Conservation (phyloP, 1,140 invertebrate species). For the Psix sp. region DNA sequence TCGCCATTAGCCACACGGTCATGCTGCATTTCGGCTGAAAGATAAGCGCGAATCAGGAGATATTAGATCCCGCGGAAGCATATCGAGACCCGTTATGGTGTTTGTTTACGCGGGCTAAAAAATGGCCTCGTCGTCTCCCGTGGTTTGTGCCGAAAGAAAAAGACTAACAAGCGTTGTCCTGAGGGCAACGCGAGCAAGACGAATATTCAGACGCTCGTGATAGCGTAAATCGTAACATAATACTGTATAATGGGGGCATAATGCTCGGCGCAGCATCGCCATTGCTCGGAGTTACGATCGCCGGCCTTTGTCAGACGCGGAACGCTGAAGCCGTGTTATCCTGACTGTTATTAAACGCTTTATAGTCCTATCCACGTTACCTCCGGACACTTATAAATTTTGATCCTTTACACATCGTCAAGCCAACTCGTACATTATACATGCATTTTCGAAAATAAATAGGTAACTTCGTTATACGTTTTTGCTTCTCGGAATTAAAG, state of each 20-base stretch:
- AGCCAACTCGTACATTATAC: conserved; percentile 21
- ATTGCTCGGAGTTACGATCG: conserved; percentile 67
- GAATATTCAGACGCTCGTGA: conserved; percentile 68
- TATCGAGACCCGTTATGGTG: conserved; percentile 5
- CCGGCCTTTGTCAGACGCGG: conserved; percentile 65
- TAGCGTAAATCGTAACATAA: conserved; percentile 76
- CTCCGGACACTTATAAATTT: conserved; percentile 47
- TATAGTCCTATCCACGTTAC: conserved; percentile 57
- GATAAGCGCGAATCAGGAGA: no score
- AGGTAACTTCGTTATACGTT: no score
- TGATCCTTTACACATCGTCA: conserved; percentile 36
- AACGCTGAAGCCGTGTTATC: conserved; percentile 57
- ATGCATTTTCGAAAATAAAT: no score
- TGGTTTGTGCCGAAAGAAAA: conserved; percentile 18
- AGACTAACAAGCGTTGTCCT: conserved; percentile 38
- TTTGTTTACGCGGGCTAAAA: neutral
- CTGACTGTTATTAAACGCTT: conserved; percentile 66
- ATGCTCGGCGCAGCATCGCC: conserved; percentile 65
- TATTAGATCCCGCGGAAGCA: no score
- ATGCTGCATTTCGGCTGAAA: no score
- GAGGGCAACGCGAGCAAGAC: conserved; percentile 66
- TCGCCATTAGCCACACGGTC: no score
- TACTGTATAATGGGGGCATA: conserved; percentile 74
- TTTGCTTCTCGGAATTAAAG: no score
- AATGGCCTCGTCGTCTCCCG: conserved; percentile 3